phyloP scores from a whole-genome alignment of 2,888 invertebrate species.

The Acanthosepion esculentum region DNA sequence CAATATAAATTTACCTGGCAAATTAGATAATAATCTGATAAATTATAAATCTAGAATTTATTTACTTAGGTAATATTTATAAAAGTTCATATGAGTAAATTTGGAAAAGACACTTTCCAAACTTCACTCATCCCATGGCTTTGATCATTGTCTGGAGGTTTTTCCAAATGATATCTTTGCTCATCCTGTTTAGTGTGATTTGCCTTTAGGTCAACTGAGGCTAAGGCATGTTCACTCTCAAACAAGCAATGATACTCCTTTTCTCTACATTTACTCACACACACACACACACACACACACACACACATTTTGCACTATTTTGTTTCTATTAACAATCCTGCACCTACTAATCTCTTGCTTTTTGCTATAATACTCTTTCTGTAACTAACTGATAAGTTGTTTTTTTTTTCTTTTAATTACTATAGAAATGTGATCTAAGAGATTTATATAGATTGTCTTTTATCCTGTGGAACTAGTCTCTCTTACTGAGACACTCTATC shows the following conservation, averaged over 20 bases:
- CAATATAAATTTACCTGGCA: not conserved
- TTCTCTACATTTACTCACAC: not conserved
- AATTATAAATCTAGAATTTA: too few relatives aligned
- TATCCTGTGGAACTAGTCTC: too few relatives aligned
- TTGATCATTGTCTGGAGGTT: not conserved
- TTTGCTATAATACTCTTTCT: not conserved
- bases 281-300: too few relatives aligned
- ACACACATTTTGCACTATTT: not conserved
- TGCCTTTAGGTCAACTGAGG: not conserved
- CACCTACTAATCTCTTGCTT: not conserved
- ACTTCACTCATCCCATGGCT: not conserved
- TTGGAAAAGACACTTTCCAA: too few relatives aligned
- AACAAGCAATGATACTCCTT: not conserved
- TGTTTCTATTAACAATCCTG: not conserved
- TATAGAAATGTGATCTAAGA: too few relatives aligned
- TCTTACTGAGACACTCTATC: too few relatives aligned
- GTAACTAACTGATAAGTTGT: not conserved
- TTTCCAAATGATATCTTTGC: not conserved
- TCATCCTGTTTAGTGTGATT: not conserved
- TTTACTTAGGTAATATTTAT: too few relatives aligned
- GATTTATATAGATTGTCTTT: too few relatives aligned
- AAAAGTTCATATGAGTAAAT: too few relatives aligned
- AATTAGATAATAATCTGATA: not conserved
- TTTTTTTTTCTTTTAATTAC: too few relatives aligned
- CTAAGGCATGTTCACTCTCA: constrained; percentile 33